These are phyloP conservation scores for Hybognathus amarus DNA, from an alignment of 2,797 vertebrate species.

Conservation along the genomic window DNA sequence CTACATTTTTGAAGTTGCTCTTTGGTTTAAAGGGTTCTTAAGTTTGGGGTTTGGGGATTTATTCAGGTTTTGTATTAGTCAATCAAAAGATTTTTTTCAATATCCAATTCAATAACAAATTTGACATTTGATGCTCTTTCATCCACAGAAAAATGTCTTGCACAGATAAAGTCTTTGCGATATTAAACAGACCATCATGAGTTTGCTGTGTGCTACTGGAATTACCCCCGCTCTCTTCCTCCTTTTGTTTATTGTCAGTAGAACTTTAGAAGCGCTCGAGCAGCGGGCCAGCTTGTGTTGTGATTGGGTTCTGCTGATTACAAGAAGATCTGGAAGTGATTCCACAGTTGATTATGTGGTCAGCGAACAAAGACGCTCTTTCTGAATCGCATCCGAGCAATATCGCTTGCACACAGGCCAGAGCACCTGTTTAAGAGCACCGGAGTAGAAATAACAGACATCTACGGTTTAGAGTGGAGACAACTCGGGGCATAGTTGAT, in stretches of 20 bases:
- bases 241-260: conserved; percentile 32
- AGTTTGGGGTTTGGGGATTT: conserved; percentile 1
- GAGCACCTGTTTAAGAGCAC: conserved; percentile 44
- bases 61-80: neutral
- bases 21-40: neutral
- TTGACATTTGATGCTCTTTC: neutral
- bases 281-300: conserved; percentile 24
- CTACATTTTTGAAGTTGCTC: neutral
- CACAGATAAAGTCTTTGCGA: conserved; percentile 18
- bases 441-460: conserved; percentile 40
- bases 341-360: conserved; percentile 58
- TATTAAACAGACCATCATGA: conserved; percentile 19
- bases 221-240: conserved; percentile 8
- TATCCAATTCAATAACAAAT: neutral
- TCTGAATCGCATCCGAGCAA: conserved; percentile 33
- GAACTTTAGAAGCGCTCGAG: conserved; percentile 27
- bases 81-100: neutral
- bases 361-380: conserved; percentile 41
- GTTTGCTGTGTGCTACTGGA: neutral
- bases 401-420: conserved; percentile 30
- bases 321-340: conserved; percentile 61
- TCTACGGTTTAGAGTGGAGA: conserved; percentile 14
- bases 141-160: neutral
- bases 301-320: conserved; percentile 51
- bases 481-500: neutral